Percentiles rank a stretch among this genome's conserved stretches.
phyloP scores from a whole-genome alignment of 2,113 vertebrate species.

The Pangasianodon hypophthalmus region DNA sequence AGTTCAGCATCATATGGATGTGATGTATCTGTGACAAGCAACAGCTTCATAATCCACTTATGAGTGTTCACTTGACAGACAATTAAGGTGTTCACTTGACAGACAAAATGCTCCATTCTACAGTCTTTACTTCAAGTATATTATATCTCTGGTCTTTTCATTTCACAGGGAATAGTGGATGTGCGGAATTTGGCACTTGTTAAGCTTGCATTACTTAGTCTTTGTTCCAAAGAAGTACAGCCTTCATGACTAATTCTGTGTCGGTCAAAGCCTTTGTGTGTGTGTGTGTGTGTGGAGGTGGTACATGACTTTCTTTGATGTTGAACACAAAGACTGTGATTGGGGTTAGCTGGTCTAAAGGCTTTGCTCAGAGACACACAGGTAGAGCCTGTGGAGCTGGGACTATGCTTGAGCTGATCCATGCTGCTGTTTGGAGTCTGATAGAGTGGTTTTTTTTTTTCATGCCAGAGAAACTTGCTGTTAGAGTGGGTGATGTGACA shows the following conservation, averaged over 20 bases:
- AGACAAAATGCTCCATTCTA: neutral
- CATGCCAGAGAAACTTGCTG: neutral
- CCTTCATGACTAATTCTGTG: conserved; percentile 5
- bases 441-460: neutral
- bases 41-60: neutral
- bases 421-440: neutral
- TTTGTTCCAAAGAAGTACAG: neutral
- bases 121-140: neutral
- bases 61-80: too few species aligned
- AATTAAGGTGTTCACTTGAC: too few species aligned
- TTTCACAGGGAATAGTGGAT: neutral
- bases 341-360: neutral
- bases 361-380: neutral
- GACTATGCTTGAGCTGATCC: neutral
- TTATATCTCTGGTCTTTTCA: neutral
- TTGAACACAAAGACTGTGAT: neutral
- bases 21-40: neutral
- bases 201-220: neutral
- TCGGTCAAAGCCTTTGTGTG: neutral
- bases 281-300: neutral
- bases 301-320: neutral
- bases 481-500: neutral
- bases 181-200: neutral
- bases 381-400: neutral
- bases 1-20: neutral